These are phyloP conservation scores for Mactra quadrangularis DNA, from an alignment of 1,140 invertebrate genomes.

Conservation along the genomic window DNA sequence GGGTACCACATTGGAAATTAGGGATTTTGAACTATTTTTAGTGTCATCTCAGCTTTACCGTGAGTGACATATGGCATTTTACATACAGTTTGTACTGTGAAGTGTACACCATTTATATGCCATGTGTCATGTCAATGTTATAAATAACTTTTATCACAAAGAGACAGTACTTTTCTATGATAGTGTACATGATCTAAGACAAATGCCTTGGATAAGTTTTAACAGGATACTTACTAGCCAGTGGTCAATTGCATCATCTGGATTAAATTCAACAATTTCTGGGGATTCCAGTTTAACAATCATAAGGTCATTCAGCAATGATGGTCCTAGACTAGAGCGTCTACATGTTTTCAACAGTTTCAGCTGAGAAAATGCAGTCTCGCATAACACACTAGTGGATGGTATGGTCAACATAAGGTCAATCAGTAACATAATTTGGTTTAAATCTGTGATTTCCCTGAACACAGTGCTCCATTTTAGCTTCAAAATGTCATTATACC, in stretches of 20 bases:
- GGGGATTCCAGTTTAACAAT: slow-evolving; percentile 3
- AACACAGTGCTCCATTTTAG: neutral
- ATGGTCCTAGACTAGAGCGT: neutral
- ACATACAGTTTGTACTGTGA: too few species aligned
- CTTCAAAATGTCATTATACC: neutral
- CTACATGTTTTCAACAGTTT: slow-evolving; percentile 5
- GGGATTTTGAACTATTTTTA: too few species aligned
- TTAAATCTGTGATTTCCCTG: neutral
- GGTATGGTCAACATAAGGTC: slow-evolving; percentile 3
- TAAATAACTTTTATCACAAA: too few species aligned
- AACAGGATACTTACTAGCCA: slow-evolving; percentile 56
- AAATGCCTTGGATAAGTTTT: too few species aligned
- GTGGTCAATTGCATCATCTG: slow-evolving; percentile 20
- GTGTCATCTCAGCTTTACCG: too few species aligned
- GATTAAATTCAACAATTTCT: neutral
- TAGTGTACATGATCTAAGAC: too few species aligned
- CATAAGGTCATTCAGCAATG: too few species aligned
- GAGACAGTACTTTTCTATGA: too few species aligned
- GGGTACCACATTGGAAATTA: too few species aligned
- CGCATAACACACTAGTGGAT: slow-evolving; percentile 9
- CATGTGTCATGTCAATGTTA: too few species aligned
- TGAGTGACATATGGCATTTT: too few species aligned
- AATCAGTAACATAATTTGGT: neutral
- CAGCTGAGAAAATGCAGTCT: slow-evolving; percentile 6
- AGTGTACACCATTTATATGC: too few species aligned